phyloP scores from a whole-genome alignment of 2,113 vertebrate genomes.

The Seriola quinqueradiata region DNA sequence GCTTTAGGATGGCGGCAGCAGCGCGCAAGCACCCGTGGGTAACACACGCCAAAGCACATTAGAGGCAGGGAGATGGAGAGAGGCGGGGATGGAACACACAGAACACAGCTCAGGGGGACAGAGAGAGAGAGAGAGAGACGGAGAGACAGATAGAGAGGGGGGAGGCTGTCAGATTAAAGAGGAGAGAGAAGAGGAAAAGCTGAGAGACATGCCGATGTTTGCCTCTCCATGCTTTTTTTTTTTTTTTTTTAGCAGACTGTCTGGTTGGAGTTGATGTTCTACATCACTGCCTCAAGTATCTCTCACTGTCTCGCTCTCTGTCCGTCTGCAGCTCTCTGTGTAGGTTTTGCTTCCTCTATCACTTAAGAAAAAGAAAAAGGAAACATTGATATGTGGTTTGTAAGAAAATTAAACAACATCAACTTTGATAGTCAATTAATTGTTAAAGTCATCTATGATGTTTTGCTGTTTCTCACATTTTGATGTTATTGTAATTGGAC shows the following conservation, averaged over 20 bases:
- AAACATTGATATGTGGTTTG: background rate
- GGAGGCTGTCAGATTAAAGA: slow-evolving; percentile 70
- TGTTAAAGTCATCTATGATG: background rate
- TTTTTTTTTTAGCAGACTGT: slow-evolving; percentile 65
- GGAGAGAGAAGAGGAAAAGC: slow-evolving; percentile 56
- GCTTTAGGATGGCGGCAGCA: slow-evolving; percentile 68
- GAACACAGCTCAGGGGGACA: slow-evolving; percentile 74
- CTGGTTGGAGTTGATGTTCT: slow-evolving; percentile 67
- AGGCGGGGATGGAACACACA: slow-evolving; percentile 64
- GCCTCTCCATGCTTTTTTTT: slow-evolving; percentile 46
- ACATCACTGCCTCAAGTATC: slow-evolving; percentile 69
- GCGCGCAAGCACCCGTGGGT: slow-evolving; percentile 73
- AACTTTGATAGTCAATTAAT: background rate
- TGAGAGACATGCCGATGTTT: slow-evolving; percentile 64
- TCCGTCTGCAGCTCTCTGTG: slow-evolving; percentile 34
- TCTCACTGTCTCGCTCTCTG: slow-evolving; percentile 38
- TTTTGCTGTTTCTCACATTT: background rate
- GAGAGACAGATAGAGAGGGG: slow-evolving; percentile 30
- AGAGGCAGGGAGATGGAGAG: slow-evolving; percentile 69
- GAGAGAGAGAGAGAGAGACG: slow-evolving; percentile 47
- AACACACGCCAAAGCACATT: slow-evolving; percentile 80
- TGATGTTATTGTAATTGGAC: background rate
- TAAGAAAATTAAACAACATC: background rate
- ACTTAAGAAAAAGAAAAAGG: background rate
- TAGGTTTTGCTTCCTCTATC: slow-evolving; percentile 15